phyloP scores from a whole-genome alignment of 1,140 invertebrate genomes.

The Rhopalosiphum padi region DNA sequence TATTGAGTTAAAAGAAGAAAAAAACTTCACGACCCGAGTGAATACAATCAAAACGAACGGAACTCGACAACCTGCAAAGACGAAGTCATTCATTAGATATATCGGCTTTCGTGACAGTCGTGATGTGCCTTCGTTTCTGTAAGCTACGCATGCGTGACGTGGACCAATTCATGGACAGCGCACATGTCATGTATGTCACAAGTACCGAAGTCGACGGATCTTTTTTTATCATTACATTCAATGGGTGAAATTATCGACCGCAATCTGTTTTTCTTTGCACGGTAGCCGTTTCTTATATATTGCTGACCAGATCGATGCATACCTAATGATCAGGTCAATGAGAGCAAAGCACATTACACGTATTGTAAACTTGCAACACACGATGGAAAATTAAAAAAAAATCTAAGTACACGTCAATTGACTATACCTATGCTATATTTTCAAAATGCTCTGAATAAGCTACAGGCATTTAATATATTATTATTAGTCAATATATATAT shows the following conservation, averaged over 20 bases:
- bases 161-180: slow-evolving; percentile 27
- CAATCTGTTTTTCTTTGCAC: slow-evolving; percentile 24
- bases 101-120: slow-evolving; percentile 34
- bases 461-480: background rate
- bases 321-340: slow-evolving; percentile 7
- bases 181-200: slow-evolving; percentile 28
- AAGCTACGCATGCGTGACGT: slow-evolving; percentile 9
- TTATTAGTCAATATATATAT: no score
- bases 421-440: background rate
- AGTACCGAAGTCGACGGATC: background rate
- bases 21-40: background rate
- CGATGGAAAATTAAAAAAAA: background rate
- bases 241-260: slow-evolving; percentile 43
- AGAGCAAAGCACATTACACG: background rate
- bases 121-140: slow-evolving; percentile 42
- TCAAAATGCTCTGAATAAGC: background rate
- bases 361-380: background rate
- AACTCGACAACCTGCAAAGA: background rate
- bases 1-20: background rate
- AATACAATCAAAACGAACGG: slow-evolving; percentile 37
- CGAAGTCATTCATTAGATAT: slow-evolving; percentile 32
- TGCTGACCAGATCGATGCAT: background rate
- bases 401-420: background rate
- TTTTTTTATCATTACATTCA: slow-evolving; percentile 14
- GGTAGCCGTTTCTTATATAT: slow-evolving; percentile 1